Base-by-base conservation (phyloP, 2,888 invertebrate genomes). In the Cerceris rybyensis region DNA sequence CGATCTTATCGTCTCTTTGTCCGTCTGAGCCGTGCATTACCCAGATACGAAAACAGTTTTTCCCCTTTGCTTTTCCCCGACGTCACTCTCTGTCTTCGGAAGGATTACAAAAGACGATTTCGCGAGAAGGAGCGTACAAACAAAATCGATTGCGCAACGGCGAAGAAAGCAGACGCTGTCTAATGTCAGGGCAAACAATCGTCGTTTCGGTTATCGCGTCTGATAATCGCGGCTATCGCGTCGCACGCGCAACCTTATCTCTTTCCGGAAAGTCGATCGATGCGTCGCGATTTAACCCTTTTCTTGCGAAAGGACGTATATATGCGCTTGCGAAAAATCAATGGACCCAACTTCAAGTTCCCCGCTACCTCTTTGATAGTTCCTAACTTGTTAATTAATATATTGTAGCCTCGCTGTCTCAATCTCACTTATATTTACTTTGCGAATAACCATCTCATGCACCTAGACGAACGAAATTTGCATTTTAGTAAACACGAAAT, bases 101-200 rank as follows among this genome's bases (percentile, higher is more conserved):
- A 6, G 1, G 60, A 17, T 50, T 42, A 58, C 43, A 13, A 73
- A 14, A 74, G 58, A 4, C 41, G 68, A 67, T 83, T 76, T 78
- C 75, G 66, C 66, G 43, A 17, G 13, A 8, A 14, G 7, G 49
- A 13, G n/a, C 42, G 70, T 68, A 73, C 70, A 76, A 82, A 76
- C 69, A 78, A 73, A 77, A 77, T 74, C 60, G 41, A 54, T 84
- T 84, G 80, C 82, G 78, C 76, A 84, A 84, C 75, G 54, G 16
- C 11, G 13, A 11, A 41, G 43, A 52, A 68, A 17, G 49, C 79
- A 74, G 81, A 80, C 80, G 70, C 65, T 55, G 80, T 82, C 80
- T 84, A 83, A 84, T 80, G 75, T 76, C 82, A 77, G 65, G 54
- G 78, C 79, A 58, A 75, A 78, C 73, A 78, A 49, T 50, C 66